phyloP scores from a whole-genome alignment of 2,113 vertebrate species.

The Oryzias javanicus region DNA sequence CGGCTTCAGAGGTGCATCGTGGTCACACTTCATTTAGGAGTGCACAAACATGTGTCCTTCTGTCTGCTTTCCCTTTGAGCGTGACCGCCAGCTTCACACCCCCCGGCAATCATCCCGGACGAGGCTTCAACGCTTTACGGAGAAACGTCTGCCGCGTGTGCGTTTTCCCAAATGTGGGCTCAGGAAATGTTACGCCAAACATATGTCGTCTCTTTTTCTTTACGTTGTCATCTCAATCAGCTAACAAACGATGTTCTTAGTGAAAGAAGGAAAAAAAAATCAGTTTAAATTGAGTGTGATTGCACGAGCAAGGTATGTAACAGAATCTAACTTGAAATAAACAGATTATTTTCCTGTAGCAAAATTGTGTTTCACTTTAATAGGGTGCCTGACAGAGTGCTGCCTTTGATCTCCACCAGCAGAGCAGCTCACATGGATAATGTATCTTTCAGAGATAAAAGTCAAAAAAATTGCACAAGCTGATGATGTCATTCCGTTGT shows the following conservation, averaged over 20 bases:
- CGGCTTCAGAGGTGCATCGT: slow-evolving; percentile 80
- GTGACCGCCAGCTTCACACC: slow-evolving; percentile 63
- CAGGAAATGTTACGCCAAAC: slow-evolving; percentile 25
- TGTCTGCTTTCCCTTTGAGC: slow-evolving; percentile 83
- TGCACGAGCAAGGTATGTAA: slow-evolving; percentile 64
- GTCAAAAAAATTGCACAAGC: slow-evolving; percentile 75
- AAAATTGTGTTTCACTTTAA: slow-evolving; percentile 79
- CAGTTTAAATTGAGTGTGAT: slow-evolving; percentile 55
- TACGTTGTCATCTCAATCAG: slow-evolving; percentile 38
- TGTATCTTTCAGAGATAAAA: slow-evolving; percentile 83
- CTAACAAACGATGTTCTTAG: slow-evolving; percentile 35
- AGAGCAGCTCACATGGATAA: slow-evolving; percentile 76
- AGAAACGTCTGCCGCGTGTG: slow-evolving; percentile 33
- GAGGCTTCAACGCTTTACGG: slow-evolving; percentile 50
- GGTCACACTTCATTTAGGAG: slow-evolving; percentile 86
- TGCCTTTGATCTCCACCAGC: slow-evolving; percentile 75
- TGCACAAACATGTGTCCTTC: slow-evolving; percentile 85
- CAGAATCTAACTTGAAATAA: slow-evolving; percentile 77
- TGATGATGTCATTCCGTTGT: slow-evolving; percentile 79
- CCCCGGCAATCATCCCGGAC: slow-evolving; percentile 59
- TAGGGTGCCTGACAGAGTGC: slow-evolving; percentile 72
- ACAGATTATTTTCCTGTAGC: slow-evolving; percentile 77
- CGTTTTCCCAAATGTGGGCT: slow-evolving; percentile 12
- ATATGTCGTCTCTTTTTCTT: slow-evolving; percentile 35
- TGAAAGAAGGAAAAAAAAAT: slow-evolving; percentile 43